Evolutionary conservation across 2,888 invertebrate genomes (phyloP).

Genomic region (Calephelis perditalis): DNA sequence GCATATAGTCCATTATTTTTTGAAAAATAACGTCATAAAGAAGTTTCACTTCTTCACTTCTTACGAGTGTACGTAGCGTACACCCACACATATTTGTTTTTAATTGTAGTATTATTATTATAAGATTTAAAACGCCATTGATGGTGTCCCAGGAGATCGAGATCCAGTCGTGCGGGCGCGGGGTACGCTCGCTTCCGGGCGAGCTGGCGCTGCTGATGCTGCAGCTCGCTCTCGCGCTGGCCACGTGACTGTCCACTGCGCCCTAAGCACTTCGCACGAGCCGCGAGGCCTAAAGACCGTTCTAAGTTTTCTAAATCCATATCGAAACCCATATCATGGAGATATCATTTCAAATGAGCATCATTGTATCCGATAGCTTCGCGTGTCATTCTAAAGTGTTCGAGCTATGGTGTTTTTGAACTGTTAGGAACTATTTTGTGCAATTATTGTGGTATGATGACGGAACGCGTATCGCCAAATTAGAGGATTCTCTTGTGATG

Average conservation of each 20-base stretch:
- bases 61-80: too few relatives aligned
- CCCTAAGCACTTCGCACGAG: conserved; percentile 29
- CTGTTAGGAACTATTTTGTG: conserved; percentile 37
- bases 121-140: not conserved
- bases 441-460: conserved; percentile 19
- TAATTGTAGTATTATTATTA: too few relatives aligned
- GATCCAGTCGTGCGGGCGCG: conserved; percentile 80
- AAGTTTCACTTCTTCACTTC: too few relatives aligned
- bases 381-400: conserved; percentile 43
- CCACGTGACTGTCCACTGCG: conserved; percentile 58
- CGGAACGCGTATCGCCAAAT: conserved; percentile 18
- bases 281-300: conserved; percentile 28
- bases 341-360: conserved; percentile 24
- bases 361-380: conserved; percentile 37
- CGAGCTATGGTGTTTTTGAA: conserved; percentile 39
- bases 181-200: conserved; percentile 44
- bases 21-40: too few relatives aligned
- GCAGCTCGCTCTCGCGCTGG: conserved; percentile 37
- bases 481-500: conserved; percentile 17
- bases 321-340: conserved; percentile 32
- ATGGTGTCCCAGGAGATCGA: conserved; percentile 76
- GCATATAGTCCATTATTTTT: too few relatives aligned
- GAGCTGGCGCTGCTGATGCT: conserved; percentile 42
- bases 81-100: too few relatives aligned
- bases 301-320: conserved; percentile 31